These are phyloP conservation scores for Syngnathus acus DNA, from an alignment of 2,797 vertebrate species.

Conservation along the genomic window DNA sequence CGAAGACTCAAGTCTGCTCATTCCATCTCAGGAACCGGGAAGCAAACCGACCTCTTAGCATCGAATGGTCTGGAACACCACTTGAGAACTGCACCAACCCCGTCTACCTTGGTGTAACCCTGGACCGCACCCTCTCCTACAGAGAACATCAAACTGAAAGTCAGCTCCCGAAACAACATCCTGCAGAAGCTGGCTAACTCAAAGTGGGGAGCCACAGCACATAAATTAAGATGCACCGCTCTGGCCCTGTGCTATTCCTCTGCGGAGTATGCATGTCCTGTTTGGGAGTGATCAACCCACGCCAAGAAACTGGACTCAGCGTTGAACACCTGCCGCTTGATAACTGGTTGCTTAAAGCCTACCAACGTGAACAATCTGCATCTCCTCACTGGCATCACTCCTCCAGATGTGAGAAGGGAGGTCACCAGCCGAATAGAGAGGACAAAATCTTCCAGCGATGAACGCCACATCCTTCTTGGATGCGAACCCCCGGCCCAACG, in stretches of 20 bases:
- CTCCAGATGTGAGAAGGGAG: too few species aligned
- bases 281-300: neutral
- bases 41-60: neutral
- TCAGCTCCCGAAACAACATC: neutral
- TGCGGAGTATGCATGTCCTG: neutral
- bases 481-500: too few species aligned
- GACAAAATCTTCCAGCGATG: too few species aligned
- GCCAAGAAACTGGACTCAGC: too few species aligned
- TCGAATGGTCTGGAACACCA: neutral
- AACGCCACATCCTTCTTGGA: too few species aligned
- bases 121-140: neutral
- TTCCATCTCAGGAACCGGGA: neutral
- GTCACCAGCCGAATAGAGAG: too few species aligned
- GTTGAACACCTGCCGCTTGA: too few species aligned
- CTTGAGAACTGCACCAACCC: neutral
- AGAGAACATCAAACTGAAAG: neutral
- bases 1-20: neutral
- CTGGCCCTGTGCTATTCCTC: neutral
- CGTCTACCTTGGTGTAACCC: neutral
- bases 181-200: neutral
- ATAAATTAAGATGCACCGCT: neutral
- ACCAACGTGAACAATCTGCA: too few species aligned
- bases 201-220: neutral
- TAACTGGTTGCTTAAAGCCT: too few species aligned
- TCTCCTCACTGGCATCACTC: too few species aligned